Conservation (phyloP, 2,113 vertebrate genomes). For the Emberiza fucata region DNA sequence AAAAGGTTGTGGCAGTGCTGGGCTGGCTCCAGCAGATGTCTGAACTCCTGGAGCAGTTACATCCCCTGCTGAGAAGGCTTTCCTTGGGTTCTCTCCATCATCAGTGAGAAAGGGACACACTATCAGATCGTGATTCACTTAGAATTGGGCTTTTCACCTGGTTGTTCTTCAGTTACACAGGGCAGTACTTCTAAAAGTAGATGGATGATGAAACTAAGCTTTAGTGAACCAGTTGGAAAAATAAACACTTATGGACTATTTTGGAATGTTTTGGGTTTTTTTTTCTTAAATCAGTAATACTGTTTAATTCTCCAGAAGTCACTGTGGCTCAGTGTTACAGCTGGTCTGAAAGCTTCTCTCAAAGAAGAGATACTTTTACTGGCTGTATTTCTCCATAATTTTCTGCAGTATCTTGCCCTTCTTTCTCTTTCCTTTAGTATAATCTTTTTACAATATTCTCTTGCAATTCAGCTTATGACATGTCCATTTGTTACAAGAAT, state of each 20-base stretch:
- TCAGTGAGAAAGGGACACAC: background rate
- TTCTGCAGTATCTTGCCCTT: background rate
- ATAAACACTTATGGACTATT: background rate
- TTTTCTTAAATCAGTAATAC: background rate
- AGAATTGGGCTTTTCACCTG: background rate
- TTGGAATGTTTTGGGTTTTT: background rate
- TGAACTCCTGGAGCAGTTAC: background rate
- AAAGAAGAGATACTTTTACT: background rate
- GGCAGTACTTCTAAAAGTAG: background rate
- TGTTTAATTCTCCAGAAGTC: background rate
- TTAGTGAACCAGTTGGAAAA: background rate
- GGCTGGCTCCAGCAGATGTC: background rate
- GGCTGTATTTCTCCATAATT: background rate
- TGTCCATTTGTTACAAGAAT: background rate
- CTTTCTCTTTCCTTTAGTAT: background rate
- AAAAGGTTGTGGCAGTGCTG: background rate
- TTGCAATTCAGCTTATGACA: background rate
- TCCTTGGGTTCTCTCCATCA: fast-evolving
- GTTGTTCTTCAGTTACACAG: background rate
- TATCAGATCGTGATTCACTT: background rate
- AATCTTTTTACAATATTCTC: background rate
- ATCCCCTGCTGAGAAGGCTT: background rate
- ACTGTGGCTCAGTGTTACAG: background rate
- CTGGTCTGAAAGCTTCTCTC: background rate
- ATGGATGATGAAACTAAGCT: background rate